phyloP scores from a whole-genome alignment of 2,797 vertebrate genomes.

The Triplophysa yarkandensis region DNA sequence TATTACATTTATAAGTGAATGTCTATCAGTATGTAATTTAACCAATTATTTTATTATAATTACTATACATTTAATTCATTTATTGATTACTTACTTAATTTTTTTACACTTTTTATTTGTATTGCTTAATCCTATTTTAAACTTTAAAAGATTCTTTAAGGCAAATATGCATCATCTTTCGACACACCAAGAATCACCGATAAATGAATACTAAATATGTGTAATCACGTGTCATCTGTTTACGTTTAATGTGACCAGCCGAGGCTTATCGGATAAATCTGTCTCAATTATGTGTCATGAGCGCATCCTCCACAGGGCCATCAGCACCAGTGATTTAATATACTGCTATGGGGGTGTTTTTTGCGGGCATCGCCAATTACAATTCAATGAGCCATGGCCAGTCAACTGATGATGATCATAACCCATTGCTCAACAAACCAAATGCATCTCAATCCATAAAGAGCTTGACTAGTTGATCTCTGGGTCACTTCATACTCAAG shows the following conservation, averaged over 20 bases:
- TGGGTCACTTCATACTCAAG: constrained; percentile 5
- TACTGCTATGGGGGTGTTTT: constrained; percentile 73
- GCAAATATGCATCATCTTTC: neutral
- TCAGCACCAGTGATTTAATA: constrained; percentile 73
- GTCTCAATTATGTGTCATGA: constrained; percentile 61
- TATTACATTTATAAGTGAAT: neutral
- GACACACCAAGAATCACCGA: constrained; percentile 19
- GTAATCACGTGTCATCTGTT: constrained; percentile 17
- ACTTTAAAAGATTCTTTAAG: too few relatives aligned
- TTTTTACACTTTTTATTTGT: too few relatives aligned
- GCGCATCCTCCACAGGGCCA: constrained; percentile 64
- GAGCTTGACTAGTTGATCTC: constrained; percentile 54
- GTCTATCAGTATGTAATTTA: neutral
- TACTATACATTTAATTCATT: neutral
- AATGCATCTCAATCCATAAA: constrained; percentile 57
- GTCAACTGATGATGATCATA: constrained; percentile 61
- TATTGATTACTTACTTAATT: too few relatives aligned
- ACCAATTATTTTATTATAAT: neutral
- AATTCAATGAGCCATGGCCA: constrained; percentile 73
- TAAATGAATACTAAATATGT: constrained; percentile 20
- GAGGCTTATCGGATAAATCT: constrained; percentile 46
- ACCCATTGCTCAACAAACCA: constrained; percentile 57
- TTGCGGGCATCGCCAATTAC: constrained; percentile 79
- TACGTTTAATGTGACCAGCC: constrained; percentile 33
- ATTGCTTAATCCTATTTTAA: too few relatives aligned